These are phyloP conservation scores for Anthopleura xanthogrammica DNA, from an alignment of 92 coral and sea anemone genomes.

Conservation along the genomic window DNA sequence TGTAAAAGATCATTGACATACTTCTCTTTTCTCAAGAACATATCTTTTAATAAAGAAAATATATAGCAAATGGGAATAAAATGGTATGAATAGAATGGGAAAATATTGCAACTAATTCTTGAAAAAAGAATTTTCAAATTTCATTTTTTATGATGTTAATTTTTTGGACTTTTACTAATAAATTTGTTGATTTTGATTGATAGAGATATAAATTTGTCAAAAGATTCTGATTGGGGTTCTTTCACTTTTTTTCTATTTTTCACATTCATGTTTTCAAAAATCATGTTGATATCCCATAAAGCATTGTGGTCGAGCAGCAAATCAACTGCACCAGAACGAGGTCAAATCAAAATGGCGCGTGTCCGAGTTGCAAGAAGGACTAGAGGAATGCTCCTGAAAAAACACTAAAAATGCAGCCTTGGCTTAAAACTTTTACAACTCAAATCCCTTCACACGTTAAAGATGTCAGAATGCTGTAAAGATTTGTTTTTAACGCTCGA, in stretches of 20 bases:
- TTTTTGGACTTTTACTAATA: too few species aligned
- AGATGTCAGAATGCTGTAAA: conserved; percentile 97
- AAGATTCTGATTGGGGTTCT: too few species aligned
- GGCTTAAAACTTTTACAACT: conserved; percentile 10
- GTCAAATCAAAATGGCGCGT: conserved; percentile 85
- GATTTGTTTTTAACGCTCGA: conserved; percentile 85
- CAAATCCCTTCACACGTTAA: conserved; percentile 27
- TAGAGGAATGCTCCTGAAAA: conserved; percentile 46
- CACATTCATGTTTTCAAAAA: not conserved
- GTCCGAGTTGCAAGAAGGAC: conserved; percentile 54
- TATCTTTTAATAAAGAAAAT: too few species aligned
- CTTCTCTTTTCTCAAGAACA: too few species aligned
- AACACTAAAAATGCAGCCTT: conserved; percentile 50
- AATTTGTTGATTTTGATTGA: too few species aligned
- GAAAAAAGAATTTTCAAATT: not conserved
- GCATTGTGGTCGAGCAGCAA: conserved; percentile 4
- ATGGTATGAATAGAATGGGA: too few species aligned
- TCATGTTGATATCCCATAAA: conserved; percentile 5
- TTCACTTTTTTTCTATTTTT: not conserved
- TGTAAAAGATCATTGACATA: too few species aligned
- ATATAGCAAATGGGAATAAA: too few species aligned
- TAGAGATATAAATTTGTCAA: too few species aligned
- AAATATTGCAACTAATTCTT: not conserved
- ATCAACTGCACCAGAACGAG: conserved; percentile 28
- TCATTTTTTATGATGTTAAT: too few species aligned